Percentiles rank a stretch among this genome's conserved stretches.
phyloP scores from a whole-genome alignment of 2,113 vertebrate genomes.

The Cariama cristata region DNA sequence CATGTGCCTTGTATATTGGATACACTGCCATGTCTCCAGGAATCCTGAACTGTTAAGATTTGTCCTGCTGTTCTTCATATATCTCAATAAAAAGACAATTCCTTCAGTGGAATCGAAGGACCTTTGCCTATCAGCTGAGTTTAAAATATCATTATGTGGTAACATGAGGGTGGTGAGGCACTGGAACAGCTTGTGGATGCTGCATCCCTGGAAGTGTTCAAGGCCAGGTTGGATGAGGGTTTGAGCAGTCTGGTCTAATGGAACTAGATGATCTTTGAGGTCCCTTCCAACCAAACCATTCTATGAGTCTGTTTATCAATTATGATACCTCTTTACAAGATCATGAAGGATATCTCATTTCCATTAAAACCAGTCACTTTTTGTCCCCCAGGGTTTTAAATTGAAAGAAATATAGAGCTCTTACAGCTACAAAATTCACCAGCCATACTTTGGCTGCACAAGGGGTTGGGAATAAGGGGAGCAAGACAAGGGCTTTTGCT shows the following conservation, averaged over 20 bases:
- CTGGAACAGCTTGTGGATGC: too few relatives aligned
- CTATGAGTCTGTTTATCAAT: background rate
- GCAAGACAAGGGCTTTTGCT: background rate
- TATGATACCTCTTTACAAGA: background rate
- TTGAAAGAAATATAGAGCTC: background rate
- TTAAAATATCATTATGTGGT: background rate
- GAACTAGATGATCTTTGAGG: too few relatives aligned
- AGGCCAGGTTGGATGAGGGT: too few relatives aligned
- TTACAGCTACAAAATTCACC: background rate
- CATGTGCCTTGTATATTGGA: background rate
- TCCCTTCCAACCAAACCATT: background rate
- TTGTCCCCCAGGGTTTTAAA: background rate
- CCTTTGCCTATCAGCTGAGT: background rate
- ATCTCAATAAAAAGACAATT: background rate
- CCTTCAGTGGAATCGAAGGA: background rate
- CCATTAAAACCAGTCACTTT: background rate
- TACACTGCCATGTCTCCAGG: background rate
- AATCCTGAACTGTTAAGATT: background rate
- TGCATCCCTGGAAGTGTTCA: too few relatives aligned
- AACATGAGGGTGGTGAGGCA: too few relatives aligned
- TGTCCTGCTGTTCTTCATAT: background rate
- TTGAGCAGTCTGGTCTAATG: too few relatives aligned
- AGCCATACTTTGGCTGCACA: background rate
- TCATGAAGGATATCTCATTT: background rate
- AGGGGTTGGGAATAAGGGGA: background rate